Base-by-base conservation (phyloP, 2,797 vertebrate genomes). In the Channa striata region DNA sequence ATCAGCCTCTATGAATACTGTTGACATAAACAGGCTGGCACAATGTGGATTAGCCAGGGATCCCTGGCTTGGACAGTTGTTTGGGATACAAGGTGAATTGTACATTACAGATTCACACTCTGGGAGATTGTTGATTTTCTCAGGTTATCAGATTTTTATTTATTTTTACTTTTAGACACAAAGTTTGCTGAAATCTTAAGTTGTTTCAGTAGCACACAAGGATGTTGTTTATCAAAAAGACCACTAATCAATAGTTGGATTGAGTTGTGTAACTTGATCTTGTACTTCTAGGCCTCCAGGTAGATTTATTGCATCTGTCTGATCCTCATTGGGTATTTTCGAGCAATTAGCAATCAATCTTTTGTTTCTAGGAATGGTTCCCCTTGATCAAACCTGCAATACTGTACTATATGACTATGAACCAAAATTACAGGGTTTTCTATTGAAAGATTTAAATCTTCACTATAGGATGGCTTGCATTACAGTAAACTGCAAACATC, bases 21-120 rank as follows among this genome's bases (percentile, higher is more conserved):
- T 78, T 88, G 83, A 84, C 75, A 88, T 74, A 87, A 87, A 89
- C 76, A 77, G 50, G 59, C 52, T 75, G 72, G 66, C 58, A 11
- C 30, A 42, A 52, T 59, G 64, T 19, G 80, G 73, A 89, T 89
- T 87, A 89, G 72, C 59, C 51, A 76, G 53, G 82, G 81, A 81
- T 89, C 88, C 87, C 59, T 73, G 70, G 59, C 47, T 71, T 71
- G 77, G 77, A 80, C 75, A 72, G 58, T 74, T 74, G 78, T 83
- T 82, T 74, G 66, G 60, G 49, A 61, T 62, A 81, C 73, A 84
- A 76, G 64, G 60, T 72, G 67, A 80, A 46, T 43, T 59, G 39
- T 68, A 76, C 71, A 77, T 77, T 51, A 63, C 58, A 74, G 59
- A 72, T 77, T 82, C n/a, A 70, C 42, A 23, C 63, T 66, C 56